Evolutionary conservation across 2,797 vertebrate genomes (phyloP), one percentile per base, ranked within the genome.

Genomic region (Pantherophis vulpinus): DNA sequence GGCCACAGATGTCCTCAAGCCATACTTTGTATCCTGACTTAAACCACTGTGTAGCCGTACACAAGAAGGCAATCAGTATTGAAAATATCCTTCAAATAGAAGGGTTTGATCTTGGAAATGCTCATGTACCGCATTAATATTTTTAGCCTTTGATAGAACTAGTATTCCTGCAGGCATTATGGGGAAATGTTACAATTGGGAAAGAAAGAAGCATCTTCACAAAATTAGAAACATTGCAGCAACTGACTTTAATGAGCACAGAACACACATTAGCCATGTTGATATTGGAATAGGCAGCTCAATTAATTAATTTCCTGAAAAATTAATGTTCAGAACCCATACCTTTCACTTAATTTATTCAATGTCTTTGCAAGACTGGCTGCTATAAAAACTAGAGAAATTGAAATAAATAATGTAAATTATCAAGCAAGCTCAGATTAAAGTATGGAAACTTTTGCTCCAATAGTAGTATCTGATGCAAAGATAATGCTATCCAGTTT

Each of bases 271-370:
- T 2, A 92, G 94, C 0, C 1, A 25, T 66, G 29, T 86, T 94
- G 86, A 93, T 91, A 27, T 20, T 95, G 91, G 95, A 95, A 91
- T 93, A 93, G 87, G 92, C 95, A 92, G 91, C 94, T 96, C 94
- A 94, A 93, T 96, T 94, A 93, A 92, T 93, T 97, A 96, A 96
- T 96, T 92, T 90, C 92, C 92, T 23, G 91, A 95, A 92, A 95
- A 95, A 74, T 93, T 93, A 94, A 92, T 96, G 97, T 97, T 87
- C 95, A 94, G 93, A 96, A 92, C 90, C 93, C 93, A 94, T 94
- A 92, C 92, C 94, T 90, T 94, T 96, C 94, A 94, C 96, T 95
- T 97, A 96, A 96, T 96, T 95, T 96, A 95, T 94, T 96, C 97
- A 97, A 96, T 95, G 94, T 91, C 88, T 96, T 79, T 63, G 86